Percentiles rank a stretch among this genome's conserved stretches.
Conservation (phyloP, 2,113 vertebrate species). For the Elanus axillaris region DNA sequence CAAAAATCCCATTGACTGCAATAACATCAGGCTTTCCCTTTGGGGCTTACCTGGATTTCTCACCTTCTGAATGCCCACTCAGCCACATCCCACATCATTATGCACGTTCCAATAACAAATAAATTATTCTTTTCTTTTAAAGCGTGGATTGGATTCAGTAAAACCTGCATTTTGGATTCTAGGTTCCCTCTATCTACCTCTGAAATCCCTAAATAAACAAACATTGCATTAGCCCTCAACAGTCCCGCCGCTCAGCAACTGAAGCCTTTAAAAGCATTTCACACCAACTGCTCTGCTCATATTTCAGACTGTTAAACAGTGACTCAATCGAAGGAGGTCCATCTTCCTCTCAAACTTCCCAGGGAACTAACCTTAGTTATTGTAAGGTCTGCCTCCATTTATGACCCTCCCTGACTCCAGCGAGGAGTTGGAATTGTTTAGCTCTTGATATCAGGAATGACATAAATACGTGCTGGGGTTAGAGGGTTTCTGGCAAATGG, state of each 20-base stretch:
- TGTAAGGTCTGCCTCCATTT: not conserved
- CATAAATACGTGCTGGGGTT: not conserved
- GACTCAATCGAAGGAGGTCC: not conserved
- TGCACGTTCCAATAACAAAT: not conserved
- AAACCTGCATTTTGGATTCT: not conserved
- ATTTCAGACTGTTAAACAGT: not conserved
- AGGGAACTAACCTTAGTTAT: not conserved
- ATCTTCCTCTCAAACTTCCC: not conserved
- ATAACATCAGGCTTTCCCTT: not conserved
- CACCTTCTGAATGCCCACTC: not conserved
- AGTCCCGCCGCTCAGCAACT: not conserved
- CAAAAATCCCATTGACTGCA: not conserved
- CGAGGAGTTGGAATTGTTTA: not conserved
- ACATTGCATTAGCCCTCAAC: not conserved
- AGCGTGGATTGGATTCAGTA: not conserved
- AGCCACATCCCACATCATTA: not conserved
- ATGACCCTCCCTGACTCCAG: not conserved
- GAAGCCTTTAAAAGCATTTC: not conserved
- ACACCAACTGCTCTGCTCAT: not conserved
- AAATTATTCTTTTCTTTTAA: not conserved
- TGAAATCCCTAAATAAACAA: slow-evolving; percentile 42
- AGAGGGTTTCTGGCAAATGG: not conserved
- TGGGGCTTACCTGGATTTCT: not conserved
- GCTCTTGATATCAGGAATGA: slow-evolving; percentile 8
- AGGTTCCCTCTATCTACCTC: not conserved